A percentile compares a stretch with the other conserved stretches of the same genome.
Evolutionary conservation across 2,113 vertebrate species (phyloP).

Genomic region (Strix uralensis): DNA sequence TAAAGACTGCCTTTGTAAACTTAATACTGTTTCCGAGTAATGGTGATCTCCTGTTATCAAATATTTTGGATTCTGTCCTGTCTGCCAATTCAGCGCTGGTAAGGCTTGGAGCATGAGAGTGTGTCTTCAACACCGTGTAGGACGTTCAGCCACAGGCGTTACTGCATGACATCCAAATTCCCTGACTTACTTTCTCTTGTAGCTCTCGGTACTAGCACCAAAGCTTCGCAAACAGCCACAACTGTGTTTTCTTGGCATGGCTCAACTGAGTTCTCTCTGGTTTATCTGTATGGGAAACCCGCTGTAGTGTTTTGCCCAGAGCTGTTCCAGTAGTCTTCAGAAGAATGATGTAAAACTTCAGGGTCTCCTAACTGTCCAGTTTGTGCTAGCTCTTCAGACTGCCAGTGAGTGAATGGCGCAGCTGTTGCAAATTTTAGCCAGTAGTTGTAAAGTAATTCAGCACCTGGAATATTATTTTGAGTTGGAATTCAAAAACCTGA

Average conservation of each 20-base stretch:
- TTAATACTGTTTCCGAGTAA: not conserved
- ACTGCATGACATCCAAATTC: not conserved
- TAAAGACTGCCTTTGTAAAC: not conserved
- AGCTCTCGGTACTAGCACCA: not conserved
- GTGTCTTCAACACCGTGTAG: fast-evolving
- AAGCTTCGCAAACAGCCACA: not conserved
- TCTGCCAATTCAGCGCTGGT: not conserved
- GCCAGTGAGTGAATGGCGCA: not conserved
- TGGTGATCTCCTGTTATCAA: not conserved
- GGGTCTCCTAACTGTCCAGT: not conserved
- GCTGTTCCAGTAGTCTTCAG: not conserved
- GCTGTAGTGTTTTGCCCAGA: not conserved
- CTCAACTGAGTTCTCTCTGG: not conserved
- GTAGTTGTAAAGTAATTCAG: not conserved
- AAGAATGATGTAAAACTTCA: not conserved
- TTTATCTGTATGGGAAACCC: not conserved
- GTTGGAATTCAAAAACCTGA: not conserved
- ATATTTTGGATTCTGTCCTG: not conserved
- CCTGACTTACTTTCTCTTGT: not conserved
- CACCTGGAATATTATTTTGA: not conserved
- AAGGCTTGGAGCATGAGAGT: not conserved
- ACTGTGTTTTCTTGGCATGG: not conserved
- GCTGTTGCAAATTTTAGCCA: not conserved
- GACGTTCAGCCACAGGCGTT: not conserved
- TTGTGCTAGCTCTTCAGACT: not conserved